These are phyloP conservation scores for Xiphias gladius DNA, from an alignment of 2,113 vertebrate species.

Conservation along the genomic window DNA sequence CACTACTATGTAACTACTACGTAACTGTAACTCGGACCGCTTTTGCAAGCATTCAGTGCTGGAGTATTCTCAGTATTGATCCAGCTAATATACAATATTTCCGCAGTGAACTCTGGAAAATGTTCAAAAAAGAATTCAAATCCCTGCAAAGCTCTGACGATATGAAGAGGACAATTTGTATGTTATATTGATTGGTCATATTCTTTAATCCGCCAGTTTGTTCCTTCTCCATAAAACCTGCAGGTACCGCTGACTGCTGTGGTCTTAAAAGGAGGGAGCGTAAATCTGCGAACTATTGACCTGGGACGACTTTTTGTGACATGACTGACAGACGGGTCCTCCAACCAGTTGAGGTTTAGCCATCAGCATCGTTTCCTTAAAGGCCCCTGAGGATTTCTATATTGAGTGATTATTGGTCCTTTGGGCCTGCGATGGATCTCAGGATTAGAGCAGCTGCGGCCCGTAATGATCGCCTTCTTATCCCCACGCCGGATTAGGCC, in stretches of 20 bases:
- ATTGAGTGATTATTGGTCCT: conserved; percentile 13
- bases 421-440: background rate
- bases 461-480: background rate
- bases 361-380: background rate
- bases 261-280: background rate
- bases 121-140: background rate
- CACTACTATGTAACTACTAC: no score
- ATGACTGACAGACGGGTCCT: background rate
- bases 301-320: background rate
- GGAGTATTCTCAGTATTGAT: background rate
- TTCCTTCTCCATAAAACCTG: background rate
- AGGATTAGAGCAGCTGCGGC: conserved; percentile 21
- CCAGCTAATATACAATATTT: background rate
- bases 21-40: no score
- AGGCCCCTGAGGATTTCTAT: background rate
- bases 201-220: background rate
- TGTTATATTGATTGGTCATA: background rate
- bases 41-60: no score
- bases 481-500: background rate
- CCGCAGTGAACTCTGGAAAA: background rate
- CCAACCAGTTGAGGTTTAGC: no score
- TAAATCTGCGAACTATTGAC: conserved; percentile 1
- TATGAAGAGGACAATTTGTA: background rate
- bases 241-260: background rate
- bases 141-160: background rate